Conservation (phyloP, 2,113 vertebrate species). For the Lophotis ruficrista region DNA sequence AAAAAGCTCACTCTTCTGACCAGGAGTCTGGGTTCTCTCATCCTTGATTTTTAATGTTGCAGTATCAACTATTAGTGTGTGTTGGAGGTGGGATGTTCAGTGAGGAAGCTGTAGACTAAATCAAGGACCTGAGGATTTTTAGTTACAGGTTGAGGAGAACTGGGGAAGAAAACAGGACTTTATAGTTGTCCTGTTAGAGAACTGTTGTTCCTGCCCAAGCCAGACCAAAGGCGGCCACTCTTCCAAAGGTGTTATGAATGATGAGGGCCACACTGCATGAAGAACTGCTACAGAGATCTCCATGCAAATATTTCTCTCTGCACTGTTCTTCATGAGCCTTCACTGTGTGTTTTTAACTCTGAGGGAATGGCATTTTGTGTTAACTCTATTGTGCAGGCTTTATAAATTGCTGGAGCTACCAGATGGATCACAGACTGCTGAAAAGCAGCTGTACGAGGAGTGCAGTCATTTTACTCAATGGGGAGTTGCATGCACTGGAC, state of each 20-base stretch:
- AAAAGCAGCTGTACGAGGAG: constrained; percentile 4
- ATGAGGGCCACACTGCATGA: neutral
- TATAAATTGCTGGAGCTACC: neutral
- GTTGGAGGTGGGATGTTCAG: neutral
- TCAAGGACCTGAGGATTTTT: neutral
- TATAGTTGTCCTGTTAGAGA: neutral
- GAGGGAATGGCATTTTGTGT: constrained; percentile 1
- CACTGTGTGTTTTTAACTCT: neutral
- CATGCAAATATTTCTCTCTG: neutral
- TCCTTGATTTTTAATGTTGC: neutral
- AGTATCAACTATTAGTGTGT: neutral
- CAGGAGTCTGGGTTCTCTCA: neutral
- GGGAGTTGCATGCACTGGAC: constrained; percentile 7
- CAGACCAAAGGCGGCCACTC: neutral
- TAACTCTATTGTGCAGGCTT: neutral
- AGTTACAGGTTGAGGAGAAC: neutral
- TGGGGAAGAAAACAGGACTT: neutral
- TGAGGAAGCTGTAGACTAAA: neutral
- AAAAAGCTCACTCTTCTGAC: neutral
- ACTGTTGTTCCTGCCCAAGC: neutral
- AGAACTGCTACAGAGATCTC: neutral
- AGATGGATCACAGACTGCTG: neutral
- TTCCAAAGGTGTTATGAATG: neutral
- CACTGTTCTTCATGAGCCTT: neutral
- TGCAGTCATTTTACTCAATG: constrained; percentile 18